phyloP scores from a whole-genome alignment of 2,797 vertebrate species.

The Tangara arthus region DNA sequence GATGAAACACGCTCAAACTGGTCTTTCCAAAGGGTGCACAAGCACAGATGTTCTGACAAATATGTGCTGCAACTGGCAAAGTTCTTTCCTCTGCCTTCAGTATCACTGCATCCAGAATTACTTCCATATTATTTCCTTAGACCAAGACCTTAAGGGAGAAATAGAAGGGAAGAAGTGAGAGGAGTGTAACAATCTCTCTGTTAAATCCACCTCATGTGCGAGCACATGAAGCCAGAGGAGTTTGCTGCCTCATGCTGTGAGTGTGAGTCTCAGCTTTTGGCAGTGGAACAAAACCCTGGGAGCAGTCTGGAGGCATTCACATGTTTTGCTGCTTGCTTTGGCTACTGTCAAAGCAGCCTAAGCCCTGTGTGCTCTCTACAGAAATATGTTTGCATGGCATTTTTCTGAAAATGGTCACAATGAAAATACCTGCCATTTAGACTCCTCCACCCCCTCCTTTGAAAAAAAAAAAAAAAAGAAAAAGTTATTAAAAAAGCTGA shows the following conservation, averaged over 20 bases:
- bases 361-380: background rate
- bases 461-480: background rate
- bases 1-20: background rate
- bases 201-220: background rate
- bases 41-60: background rate
- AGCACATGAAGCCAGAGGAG: slow-evolving; percentile 7
- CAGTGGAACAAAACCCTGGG: slow-evolving; percentile 21
- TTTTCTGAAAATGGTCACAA: slow-evolving; percentile 6
- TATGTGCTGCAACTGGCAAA: background rate
- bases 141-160: background rate
- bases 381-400: background rate
- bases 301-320: slow-evolving; percentile 34
- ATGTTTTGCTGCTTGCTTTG: slow-evolving; percentile 46
- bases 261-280: slow-evolving; percentile 21
- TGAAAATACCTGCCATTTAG: slow-evolving; percentile 1
- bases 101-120: background rate
- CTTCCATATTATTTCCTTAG: background rate
- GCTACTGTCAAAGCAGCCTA: background rate
- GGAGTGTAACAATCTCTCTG: background rate
- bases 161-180: background rate
- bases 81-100: slow-evolving; percentile 11
- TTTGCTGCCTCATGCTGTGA: slow-evolving; percentile 40
- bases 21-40: background rate
- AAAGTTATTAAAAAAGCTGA: background rate
- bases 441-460: background rate